Evolutionary conservation across 2,797 vertebrate species (phyloP), one percentile per base, ranked within the genome.

Genomic region (Poliocrania exsul): DNA sequence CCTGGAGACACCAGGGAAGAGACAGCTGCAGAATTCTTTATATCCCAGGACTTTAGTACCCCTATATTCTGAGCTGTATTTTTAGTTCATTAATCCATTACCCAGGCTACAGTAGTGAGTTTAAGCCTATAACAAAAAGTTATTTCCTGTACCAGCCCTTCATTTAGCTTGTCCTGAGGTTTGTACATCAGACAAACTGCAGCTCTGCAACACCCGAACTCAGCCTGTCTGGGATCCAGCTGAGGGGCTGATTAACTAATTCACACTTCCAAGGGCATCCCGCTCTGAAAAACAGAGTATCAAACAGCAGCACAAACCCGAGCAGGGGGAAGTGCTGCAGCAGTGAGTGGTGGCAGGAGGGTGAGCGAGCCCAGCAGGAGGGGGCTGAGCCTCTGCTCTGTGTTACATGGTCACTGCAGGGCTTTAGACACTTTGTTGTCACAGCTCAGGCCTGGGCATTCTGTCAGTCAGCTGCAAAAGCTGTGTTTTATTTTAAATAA

Each of bases 91-190:
- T 86, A 47, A n/a, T 64, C 56, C 70, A 19, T 19, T 16, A 18
- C 58, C 21, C 11, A n/a, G 33, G 28, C 51, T 53, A 57, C 35
- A 66, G 28, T 2, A 47, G 51, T 0, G 0, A 72, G 42, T 56
- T 82, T 61, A 61, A 50, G 71, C 28, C 54, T 4, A 0, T 56
- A 66, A 77, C 11, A 77, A n/a, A 70, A 54, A 57, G 7, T 23
- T 66, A 69, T 77, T 70, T 66, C 64, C 74, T 2, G 4, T 20
- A 9, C 8, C 51, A 16, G 13, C 58, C 81, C 54, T 49, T 72
- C 16, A 33, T 72, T 65, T 77, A 85, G 3, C 12, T 4, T 2
- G 10, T 47, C 74, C 86, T 56, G 62, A 69, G 35, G 73, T 81
- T 80, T 75, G 50, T 10, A n/a, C 64, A 16, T 50, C 10, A 50